A percentile compares a stretch with the other conserved stretches of the same genome.
Evolutionary conservation across 2,888 invertebrate genomes (phyloP).

Genomic region (Mylabris sibirica): DNA sequence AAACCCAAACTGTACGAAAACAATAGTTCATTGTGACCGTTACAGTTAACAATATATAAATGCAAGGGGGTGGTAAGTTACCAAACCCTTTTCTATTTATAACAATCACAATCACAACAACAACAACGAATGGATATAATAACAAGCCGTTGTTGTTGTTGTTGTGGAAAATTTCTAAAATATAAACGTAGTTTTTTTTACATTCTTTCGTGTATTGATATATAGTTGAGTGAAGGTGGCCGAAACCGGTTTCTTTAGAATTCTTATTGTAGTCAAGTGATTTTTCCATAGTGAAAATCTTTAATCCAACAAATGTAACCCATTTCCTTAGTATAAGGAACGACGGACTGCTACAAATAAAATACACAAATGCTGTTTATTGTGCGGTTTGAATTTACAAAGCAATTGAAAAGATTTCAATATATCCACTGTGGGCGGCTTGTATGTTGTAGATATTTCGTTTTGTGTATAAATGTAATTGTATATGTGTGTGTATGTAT

Average conservation of each 20-base stretch:
- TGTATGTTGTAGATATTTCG: conserved; percentile 19
- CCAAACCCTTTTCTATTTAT: background rate
- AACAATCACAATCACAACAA: background rate
- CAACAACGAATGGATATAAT: background rate
- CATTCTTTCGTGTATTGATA: background rate
- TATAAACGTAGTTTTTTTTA: background rate
- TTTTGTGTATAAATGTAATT: conserved; percentile 15
- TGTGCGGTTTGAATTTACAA: conserved; percentile 62
- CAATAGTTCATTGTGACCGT: conserved; percentile 57
- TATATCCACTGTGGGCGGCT: conserved; percentile 57
- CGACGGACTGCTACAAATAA: conserved; percentile 59
- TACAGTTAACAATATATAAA: conserved; percentile 57
- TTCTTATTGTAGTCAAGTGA: conserved; percentile 44
- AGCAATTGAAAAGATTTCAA: conserved; percentile 63
- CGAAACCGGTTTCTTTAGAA: background rate
- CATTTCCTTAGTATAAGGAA: conserved; percentile 57
- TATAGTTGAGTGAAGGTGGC: conserved; percentile 2
- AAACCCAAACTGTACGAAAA: conserved; percentile 56
- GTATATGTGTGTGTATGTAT: conserved; percentile 31
- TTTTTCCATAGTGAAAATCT: conserved; percentile 56
- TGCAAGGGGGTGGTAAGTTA: conserved; percentile 24
- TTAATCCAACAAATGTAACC: conserved; percentile 60
- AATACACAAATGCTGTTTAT: conserved; percentile 60
- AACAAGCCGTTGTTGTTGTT: conserved; percentile 1
- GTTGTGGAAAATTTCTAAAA: background rate